Base-by-base conservation (phyloP, 2,888 invertebrate genomes). In the Cyrtodaria siliqua region DNA sequence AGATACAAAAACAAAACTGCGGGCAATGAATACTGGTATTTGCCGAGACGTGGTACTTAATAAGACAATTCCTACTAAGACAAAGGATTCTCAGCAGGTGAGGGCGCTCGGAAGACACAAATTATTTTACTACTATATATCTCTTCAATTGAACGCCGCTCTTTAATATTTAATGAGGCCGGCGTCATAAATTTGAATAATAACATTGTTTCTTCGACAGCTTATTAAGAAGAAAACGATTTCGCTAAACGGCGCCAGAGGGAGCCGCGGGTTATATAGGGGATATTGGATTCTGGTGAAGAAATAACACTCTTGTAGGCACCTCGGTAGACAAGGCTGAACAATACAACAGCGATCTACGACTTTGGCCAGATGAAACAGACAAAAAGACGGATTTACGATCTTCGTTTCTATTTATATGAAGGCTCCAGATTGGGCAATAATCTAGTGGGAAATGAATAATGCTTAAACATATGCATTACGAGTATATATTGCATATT, bases 141-240 rank as follows among this genome's bases (percentile, higher is more conserved):
- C 67, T 67, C 67, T 47, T 62, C 62, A 64, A 66, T 69, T 62
- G 57, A 66, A 53, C 70, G 61, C 44, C 62, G 50, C 40, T 66
- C 56, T 61, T 76, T 67, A 78, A 78, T 78, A 72, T 72, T 78
- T 78, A 60, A 78, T 78, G 72, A 69, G 62, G 52, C 61, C 55
- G 56, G 40, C 62, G 68, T 78, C 78, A 69, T 78, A 78, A 78
- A 72, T 78, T 78, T 78, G 78, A 72, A 78, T 78, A 69, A 78
- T 64, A 72, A 64, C 69, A 69, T 78, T 56, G 68, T 59, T 50
- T 29, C 49, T 50, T 18, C 49, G 72, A 61, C 67, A 72, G 67
- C 57, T 66, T 72, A 72, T 77, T 77, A 68, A 63, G 52, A 26
- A 42, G 40, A 47, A 61, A 56, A 61, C 61, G 63, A 62, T 68